phyloP scores from a whole-genome alignment of 2,113 vertebrate genomes.

The Rhagologus leucostigma region DNA sequence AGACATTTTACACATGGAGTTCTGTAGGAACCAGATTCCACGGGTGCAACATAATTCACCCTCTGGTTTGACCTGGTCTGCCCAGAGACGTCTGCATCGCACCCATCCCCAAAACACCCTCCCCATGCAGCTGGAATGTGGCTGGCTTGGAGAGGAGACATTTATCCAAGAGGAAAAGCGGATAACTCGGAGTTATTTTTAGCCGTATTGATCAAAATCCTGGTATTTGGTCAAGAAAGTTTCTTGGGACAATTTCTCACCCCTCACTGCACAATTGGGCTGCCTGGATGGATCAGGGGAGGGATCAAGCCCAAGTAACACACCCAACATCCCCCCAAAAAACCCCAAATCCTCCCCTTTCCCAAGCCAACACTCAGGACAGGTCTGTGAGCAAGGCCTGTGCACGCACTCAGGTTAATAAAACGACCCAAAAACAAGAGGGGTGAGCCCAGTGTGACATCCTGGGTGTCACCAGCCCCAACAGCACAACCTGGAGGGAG shows the following conservation, averaged over 20 bases:
- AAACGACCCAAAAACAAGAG: rapidly evolving
- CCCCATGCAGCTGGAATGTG: not conserved
- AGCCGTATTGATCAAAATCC: not conserved
- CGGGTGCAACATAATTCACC: rapidly evolving
- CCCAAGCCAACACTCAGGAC: not conserved
- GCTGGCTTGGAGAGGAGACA: not conserved
- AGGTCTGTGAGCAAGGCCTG: not conserved
- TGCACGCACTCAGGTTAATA: not conserved
- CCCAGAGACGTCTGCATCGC: not conserved
- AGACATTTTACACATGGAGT: not conserved
- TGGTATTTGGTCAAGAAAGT: not conserved
- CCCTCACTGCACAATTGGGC: no score
- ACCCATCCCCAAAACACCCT: not conserved
- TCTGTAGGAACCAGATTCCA: not conserved
- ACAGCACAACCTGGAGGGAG: no score
- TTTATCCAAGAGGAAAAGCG: not conserved
- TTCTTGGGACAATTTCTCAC: not conserved
- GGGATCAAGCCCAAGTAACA: not conserved
- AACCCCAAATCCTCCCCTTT: not conserved
- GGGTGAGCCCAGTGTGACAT: not conserved
- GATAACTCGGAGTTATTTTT: not conserved
- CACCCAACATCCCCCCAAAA: not conserved
- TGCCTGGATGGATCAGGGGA: not conserved
- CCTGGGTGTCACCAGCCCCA: not conserved
- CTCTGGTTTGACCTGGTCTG: not conserved